Evolutionary conservation across 2,797 vertebrate species (phyloP).

Genomic region (Thunnus albacares): DNA sequence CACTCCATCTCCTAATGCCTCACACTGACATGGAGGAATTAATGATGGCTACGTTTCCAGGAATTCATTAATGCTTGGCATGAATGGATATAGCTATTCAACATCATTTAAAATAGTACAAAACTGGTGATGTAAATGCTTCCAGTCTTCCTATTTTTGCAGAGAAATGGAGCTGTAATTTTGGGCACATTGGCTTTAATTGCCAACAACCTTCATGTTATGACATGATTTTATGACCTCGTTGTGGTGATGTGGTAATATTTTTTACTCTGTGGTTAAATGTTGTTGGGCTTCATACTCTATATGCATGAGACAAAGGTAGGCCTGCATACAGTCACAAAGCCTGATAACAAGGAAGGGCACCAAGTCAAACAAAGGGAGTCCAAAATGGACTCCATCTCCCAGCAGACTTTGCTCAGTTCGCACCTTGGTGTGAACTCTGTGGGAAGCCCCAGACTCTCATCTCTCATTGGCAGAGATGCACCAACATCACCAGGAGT

Average conservation of each 20-base stretch:
- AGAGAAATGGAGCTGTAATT: conserved; percentile 57
- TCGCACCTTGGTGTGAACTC: no score
- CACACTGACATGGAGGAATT: conserved; percentile 54
- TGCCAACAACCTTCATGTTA: conserved; percentile 42
- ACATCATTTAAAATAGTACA: conserved; percentile 46
- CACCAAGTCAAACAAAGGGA: no score
- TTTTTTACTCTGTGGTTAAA: not conserved
- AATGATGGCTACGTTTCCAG: conserved; percentile 42
- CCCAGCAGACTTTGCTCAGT: no score
- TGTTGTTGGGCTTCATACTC: not conserved
- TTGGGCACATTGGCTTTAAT: conserved; percentile 54
- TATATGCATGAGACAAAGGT: no score
- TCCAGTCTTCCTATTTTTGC: conserved; percentile 32
- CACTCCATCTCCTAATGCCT: conserved; percentile 58
- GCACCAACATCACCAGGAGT: no score
- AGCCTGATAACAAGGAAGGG: no score
- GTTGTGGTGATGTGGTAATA: conserved; percentile 17
- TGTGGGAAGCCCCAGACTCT: no score
- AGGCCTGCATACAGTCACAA: no score
- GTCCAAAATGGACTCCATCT: no score
- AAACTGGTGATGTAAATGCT: conserved; percentile 55
- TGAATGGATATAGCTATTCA: conserved; percentile 56
- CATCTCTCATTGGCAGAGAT: no score
- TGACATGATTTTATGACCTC: conserved; percentile 54
- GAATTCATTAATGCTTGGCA: conserved; percentile 61